phyloP scores from a whole-genome alignment of 2,797 vertebrate genomes.

The Acanthopagrus latus region DNA sequence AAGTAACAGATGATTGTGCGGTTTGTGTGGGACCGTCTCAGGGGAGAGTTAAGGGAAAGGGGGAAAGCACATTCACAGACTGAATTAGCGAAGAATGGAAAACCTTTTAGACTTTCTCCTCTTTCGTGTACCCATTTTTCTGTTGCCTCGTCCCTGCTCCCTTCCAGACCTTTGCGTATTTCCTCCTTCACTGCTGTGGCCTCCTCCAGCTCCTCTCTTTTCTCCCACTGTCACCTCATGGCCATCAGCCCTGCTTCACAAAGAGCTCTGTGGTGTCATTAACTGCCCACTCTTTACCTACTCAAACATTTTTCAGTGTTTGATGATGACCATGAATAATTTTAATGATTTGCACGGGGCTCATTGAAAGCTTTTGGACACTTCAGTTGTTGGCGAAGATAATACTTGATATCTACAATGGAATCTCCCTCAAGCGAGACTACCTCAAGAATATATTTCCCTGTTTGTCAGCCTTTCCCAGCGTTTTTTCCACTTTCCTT shows the following conservation, averaged over 20 bases:
- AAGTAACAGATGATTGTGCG: slow-evolving; percentile 76
- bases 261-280: slow-evolving; percentile 66
- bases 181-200: slow-evolving; percentile 48
- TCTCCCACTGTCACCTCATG: slow-evolving; percentile 49
- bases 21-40: slow-evolving; percentile 72
- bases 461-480: slow-evolving; percentile 20
- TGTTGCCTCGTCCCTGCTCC: slow-evolving; percentile 62
- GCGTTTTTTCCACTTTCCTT: background rate
- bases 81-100: slow-evolving; percentile 71
- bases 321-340: slow-evolving; percentile 47
- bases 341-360: slow-evolving; percentile 50
- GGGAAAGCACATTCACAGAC: slow-evolving; percentile 62
- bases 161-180: slow-evolving; percentile 58
- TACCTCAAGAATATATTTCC: slow-evolving; percentile 49
- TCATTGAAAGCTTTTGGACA: slow-evolving; percentile 41
- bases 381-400: slow-evolving; percentile 52
- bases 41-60: slow-evolving; percentile 58
- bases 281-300: slow-evolving; percentile 59
- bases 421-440: slow-evolving; percentile 58
- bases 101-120: slow-evolving; percentile 72
- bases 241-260: slow-evolving; percentile 59
- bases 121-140: slow-evolving; percentile 57
- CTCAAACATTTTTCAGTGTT: slow-evolving; percentile 56
- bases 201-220: slow-evolving; percentile 34
- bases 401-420: slow-evolving; percentile 56